Evolutionary conservation across 1,140 invertebrate genomes (phyloP).

Genomic region (Drosophila repletoides): DNA sequence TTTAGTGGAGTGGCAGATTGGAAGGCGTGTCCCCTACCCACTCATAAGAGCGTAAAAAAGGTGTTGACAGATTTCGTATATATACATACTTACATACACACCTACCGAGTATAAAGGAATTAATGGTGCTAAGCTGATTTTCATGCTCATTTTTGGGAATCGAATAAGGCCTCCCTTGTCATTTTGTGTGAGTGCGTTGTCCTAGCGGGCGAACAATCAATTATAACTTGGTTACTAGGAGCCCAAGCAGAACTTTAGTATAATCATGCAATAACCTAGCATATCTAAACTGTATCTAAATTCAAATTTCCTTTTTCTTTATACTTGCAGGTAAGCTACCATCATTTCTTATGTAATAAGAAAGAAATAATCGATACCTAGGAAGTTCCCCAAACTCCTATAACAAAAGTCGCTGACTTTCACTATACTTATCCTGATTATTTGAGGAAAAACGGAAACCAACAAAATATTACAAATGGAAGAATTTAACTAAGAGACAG

Average conservation of each 20-base stretch:
- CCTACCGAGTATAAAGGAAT: conserved; percentile 28
- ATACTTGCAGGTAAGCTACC: conserved; percentile 51
- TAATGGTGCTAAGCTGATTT: conserved; percentile 70
- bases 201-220: conserved; percentile 57
- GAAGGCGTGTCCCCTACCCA: conserved; percentile 7
- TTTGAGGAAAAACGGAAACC: no score
- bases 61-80: conserved; percentile 72
- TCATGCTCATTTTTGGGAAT: conserved; percentile 37
- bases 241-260: not conserved
- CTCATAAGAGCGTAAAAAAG: conserved; percentile 46
- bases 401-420: conserved; percentile 36
- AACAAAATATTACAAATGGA: not conserved
- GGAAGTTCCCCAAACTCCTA: not conserved
- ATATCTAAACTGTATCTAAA: conserved; percentile 14
- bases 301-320: conserved; percentile 2
- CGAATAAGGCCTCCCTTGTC: no score
- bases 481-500: not conserved
- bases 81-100: conserved; percentile 9
- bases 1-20: conserved; percentile 58
- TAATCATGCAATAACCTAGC: not conserved
- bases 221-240: conserved; percentile 59
- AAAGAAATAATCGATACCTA: not conserved
- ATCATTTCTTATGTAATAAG: not conserved
- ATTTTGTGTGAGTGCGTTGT: conserved; percentile 2
- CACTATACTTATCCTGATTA: conserved; percentile 10